Evolutionary conservation across 1,140 invertebrate genomes (phyloP).

Genomic region (Magallana gigas): DNA sequence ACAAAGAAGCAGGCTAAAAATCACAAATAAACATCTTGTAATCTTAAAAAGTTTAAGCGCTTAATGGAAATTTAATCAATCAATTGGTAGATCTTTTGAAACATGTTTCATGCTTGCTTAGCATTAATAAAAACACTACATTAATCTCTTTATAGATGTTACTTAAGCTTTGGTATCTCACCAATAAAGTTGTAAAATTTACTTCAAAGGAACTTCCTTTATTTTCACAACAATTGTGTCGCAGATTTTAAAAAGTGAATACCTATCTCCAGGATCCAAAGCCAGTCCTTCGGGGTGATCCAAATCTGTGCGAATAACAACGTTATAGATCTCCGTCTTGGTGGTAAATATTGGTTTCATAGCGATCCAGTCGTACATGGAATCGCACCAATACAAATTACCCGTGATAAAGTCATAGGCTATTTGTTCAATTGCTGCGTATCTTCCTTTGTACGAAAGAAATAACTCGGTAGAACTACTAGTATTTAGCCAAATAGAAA

Average conservation of each 20-base stretch:
- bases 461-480: neutral
- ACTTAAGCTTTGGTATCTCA: too few relatives aligned
- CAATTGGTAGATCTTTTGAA: too few relatives aligned
- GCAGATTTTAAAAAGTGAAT: neutral
- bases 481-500: neutral
- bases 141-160: too few relatives aligned
- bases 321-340: neutral
- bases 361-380: neutral
- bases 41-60: too few relatives aligned
- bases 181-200: too few relatives aligned
- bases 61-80: too few relatives aligned
- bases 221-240: too few relatives aligned
- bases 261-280: neutral
- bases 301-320: neutral
- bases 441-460: neutral
- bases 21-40: too few relatives aligned
- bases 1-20: too few relatives aligned
- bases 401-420: slow-evolving; percentile 12
- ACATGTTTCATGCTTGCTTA: too few relatives aligned
- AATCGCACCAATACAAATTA: slow-evolving; percentile 26
- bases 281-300: slow-evolving; percentile 15
- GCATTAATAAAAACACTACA: too few relatives aligned
- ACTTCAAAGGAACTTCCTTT: too few relatives aligned
- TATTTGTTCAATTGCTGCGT: neutral
- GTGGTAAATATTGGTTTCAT: neutral